These are phyloP conservation scores for Bombus sylvicola DNA, from an alignment of 1,140 invertebrate species.

Conservation along the genomic window DNA sequence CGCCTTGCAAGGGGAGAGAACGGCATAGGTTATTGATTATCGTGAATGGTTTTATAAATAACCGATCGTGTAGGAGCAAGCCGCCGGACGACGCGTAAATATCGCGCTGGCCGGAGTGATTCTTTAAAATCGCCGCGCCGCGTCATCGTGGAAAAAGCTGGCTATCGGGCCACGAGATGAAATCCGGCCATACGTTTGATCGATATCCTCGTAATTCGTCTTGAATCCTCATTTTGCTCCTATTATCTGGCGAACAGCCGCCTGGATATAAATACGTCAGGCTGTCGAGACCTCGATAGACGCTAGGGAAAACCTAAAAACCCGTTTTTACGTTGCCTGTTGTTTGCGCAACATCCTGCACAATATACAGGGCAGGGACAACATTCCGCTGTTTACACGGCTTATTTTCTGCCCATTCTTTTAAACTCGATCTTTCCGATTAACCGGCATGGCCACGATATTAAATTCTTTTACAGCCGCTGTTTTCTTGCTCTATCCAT, in stretches of 20 bases:
- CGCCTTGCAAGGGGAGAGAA: constrained; percentile 51
- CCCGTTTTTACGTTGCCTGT: neutral
- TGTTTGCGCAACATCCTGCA: neutral
- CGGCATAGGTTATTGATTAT: constrained; percentile 82
- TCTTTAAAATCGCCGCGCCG: constrained; percentile 62
- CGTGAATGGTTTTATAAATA: constrained; percentile 82
- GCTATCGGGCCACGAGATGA: neutral
- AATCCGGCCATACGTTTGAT: constrained; percentile 26
- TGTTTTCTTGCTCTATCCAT: neutral
- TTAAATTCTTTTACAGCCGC: neutral
- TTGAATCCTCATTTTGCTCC: constrained; percentile 30
- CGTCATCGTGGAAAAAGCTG: neutral
- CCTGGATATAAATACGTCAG: neutral
- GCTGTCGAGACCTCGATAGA: neutral
- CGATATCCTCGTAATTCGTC: constrained; percentile 44
- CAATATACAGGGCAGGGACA: neutral
- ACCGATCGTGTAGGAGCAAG: constrained; percentile 76
- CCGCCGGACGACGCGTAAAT: constrained; percentile 72
- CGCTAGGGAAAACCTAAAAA: neutral
- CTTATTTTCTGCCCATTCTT: neutral
- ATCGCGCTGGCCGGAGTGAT: constrained; percentile 63
- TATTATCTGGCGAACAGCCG: neutral
- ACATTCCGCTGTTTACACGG: neutral
- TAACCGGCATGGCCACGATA: neutral
- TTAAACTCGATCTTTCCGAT: neutral